These are phyloP conservation scores for Rhadina sibilatrix DNA, from an alignment of 2,113 vertebrate genomes.

Conservation along the genomic window DNA sequence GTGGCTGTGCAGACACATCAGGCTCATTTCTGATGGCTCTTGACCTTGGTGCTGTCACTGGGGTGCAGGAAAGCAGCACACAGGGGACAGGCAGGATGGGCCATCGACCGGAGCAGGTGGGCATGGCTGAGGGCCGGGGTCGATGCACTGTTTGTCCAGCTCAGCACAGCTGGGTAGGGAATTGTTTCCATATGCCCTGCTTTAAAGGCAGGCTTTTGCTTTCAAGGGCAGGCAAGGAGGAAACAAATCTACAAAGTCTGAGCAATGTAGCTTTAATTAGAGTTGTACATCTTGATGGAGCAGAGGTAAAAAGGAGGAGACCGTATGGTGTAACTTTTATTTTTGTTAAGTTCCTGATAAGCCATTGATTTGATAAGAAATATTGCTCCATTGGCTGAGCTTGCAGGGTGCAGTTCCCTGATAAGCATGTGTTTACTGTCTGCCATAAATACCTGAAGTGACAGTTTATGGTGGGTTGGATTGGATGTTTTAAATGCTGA, in stretches of 20 bases:
- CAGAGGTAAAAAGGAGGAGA: constrained; percentile 55
- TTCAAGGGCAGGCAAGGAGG: constrained; percentile 47
- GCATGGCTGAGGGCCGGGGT: accelerated
- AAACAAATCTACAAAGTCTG: not conserved
- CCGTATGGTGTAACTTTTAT: constrained; percentile 50
- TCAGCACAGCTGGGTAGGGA: not conserved
- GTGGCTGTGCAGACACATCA: accelerated
- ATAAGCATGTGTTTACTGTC: constrained; percentile 84
- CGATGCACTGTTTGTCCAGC: not conserved
- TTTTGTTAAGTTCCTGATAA: constrained; percentile 71
- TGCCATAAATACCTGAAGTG: constrained; percentile 84
- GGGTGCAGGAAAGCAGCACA: not conserved
- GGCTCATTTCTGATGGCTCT: accelerated
- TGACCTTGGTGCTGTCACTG: not conserved
- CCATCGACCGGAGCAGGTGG: not conserved
- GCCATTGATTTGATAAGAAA: constrained; percentile 78
- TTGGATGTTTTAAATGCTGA: constrained; percentile 56
- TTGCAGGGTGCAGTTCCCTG: constrained; percentile 79
- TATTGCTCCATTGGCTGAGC: constrained; percentile 83
- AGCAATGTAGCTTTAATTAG: constrained; percentile 25
- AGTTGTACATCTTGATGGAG: not conserved
- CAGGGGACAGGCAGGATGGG: accelerated
- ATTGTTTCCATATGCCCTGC: not conserved
- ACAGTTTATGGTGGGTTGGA: constrained; percentile 76
- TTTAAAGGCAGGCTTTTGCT: not conserved